These are phyloP conservation scores for Boulengeromyrus knoepffleri DNA, from an alignment of 2,113 vertebrate species.

Conservation along the genomic window DNA sequence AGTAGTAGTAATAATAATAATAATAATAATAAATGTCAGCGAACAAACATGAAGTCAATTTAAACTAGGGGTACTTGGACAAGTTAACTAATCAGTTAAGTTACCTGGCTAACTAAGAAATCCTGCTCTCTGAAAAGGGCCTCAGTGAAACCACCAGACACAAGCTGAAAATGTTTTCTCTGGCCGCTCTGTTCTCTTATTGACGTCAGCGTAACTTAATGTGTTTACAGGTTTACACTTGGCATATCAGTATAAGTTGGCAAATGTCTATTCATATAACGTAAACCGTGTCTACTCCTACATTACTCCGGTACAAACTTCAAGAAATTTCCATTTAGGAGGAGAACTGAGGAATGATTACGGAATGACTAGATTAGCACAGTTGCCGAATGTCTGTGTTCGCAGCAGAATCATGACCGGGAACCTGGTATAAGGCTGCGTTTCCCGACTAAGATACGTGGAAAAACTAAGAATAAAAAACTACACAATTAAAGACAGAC, in stretches of 20 bases:
- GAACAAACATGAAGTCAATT: neutral
- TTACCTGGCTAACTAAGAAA: neutral
- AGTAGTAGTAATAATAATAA: neutral
- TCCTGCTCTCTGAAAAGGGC: neutral
- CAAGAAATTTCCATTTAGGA: neutral
- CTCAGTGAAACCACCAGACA: neutral
- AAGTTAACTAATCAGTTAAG: neutral
- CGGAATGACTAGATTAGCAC: neutral
- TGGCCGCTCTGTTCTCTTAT: neutral
- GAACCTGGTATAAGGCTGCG: neutral
- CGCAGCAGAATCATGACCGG: neutral
- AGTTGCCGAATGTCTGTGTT: neutral
- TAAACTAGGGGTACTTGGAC: neutral
- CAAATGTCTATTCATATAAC: neutral
- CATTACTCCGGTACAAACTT: neutral
- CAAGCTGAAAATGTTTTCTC: neutral
- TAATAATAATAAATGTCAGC: neutral
- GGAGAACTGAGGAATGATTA: neutral
- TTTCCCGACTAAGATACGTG: neutral
- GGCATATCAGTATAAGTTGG: neutral
- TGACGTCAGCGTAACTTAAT: neutral
- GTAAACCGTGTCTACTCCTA: neutral
- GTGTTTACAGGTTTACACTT: neutral
- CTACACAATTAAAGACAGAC: neutral
- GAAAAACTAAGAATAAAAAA: neutral